Conservation (phyloP, 37 sponge, comb jelly and placozoan genomes). For the Mnemiopsis leidyi region DNA sequence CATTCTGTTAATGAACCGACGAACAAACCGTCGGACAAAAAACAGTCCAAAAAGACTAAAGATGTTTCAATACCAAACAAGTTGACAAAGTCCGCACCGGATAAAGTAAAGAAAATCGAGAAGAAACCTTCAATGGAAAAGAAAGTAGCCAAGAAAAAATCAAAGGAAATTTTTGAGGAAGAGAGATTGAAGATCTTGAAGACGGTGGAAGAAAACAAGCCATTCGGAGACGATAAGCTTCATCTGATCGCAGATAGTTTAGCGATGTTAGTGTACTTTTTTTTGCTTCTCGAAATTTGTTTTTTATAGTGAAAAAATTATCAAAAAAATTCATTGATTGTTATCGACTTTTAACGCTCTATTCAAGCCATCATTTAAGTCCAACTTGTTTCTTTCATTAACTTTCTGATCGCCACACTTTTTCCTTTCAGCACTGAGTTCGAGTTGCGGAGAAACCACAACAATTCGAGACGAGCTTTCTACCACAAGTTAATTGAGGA, state of each 20-base stretch:
- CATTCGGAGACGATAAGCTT: neutral
- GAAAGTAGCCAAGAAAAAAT: neutral
- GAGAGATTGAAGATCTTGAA: neutral
- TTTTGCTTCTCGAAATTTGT: too few relatives aligned
- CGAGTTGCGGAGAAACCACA: neutral
- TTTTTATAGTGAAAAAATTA: too few relatives aligned
- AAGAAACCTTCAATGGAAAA: neutral
- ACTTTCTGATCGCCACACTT: too few relatives aligned
- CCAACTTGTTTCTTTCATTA: too few relatives aligned
- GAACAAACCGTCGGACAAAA: slow-evolving; percentile 1
- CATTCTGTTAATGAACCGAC: neutral
- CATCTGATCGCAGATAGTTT: neutral
- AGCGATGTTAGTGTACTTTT: neutral
- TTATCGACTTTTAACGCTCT: too few relatives aligned
- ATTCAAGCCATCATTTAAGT: too few relatives aligned
- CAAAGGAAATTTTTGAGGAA: neutral
- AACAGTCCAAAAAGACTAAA: too few relatives aligned
- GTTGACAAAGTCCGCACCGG: too few relatives aligned
- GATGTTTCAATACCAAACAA: too few relatives aligned
- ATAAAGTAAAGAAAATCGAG: neutral
- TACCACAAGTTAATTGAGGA: neutral
- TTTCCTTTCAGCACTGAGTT: neutral
- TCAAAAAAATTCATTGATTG: too few relatives aligned
- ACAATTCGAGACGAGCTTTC: neutral
- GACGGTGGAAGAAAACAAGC: neutral